A percentile compares a stretch with the other conserved stretches of the same genome.
These are phyloP conservation scores for Pterocles orientalis DNA, from an alignment of 2,113 vertebrate genomes.

Conservation along the genomic window DNA sequence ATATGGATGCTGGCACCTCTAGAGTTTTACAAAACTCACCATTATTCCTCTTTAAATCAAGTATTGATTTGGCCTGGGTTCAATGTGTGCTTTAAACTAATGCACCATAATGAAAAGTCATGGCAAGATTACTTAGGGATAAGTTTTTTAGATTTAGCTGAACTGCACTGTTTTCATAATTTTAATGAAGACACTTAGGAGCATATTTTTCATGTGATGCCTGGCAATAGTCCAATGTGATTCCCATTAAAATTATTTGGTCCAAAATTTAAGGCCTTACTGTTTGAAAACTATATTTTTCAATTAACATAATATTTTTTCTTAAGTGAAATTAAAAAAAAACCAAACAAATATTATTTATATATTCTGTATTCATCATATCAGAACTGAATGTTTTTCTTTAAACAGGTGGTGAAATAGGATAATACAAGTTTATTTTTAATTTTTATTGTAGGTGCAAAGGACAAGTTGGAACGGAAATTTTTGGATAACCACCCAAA, in stretches of 20 bases:
- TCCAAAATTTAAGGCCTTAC: background rate
- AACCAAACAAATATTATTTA: rapidly evolving
- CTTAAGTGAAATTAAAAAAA: background rate
- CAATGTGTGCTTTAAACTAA: slow-evolving; percentile 48
- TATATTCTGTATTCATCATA: background rate
- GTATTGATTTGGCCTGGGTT: slow-evolving; percentile 36
- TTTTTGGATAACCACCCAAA: background rate
- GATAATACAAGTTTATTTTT: background rate
- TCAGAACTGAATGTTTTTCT: background rate
- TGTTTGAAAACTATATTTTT: background rate
- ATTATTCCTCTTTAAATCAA: slow-evolving; percentile 18
- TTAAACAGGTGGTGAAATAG: background rate
- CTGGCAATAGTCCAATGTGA: background rate
- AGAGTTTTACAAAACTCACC: slow-evolving; percentile 4
- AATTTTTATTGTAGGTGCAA: background rate
- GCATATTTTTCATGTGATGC: background rate
- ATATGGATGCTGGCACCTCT: background rate
- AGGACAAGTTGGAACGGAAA: background rate
- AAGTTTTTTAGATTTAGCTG: slow-evolving; percentile 21
- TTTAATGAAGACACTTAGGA: slow-evolving; percentile 7
- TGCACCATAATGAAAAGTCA: slow-evolving; percentile 11
- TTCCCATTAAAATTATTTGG: background rate
- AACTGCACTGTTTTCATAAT: slow-evolving; percentile 31
- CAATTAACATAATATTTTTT: background rate
- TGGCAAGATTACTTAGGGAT: slow-evolving; percentile 3